Percentiles rank a stretch among this genome's conserved stretches.
Evolutionary conservation across 2,113 vertebrate species (phyloP).

Genomic region (Silurus glanis): DNA sequence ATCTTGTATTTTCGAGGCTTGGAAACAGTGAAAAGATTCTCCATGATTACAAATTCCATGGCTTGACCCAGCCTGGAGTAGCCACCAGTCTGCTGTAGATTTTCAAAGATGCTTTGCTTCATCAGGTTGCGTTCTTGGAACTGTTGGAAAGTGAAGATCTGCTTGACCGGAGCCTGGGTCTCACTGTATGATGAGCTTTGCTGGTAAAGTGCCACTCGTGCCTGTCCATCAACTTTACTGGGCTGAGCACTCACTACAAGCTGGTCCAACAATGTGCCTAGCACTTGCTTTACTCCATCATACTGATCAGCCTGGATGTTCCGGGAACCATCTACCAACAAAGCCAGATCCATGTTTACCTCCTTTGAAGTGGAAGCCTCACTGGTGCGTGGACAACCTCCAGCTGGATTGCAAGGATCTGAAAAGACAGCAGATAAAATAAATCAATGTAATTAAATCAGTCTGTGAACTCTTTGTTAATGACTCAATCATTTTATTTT

Average conservation of each 20-base stretch:
- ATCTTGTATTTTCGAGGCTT: slow-evolving; percentile 65
- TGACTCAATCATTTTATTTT: neutral
- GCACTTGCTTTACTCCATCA: slow-evolving; percentile 70
- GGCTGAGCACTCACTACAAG: slow-evolving; percentile 73
- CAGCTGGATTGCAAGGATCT: slow-evolving; percentile 77
- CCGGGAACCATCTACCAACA: slow-evolving; percentile 79
- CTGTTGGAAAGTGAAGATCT: slow-evolving; percentile 74
- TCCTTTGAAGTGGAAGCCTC: slow-evolving; percentile 50
- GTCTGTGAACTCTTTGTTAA: neutral
- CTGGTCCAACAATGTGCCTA: slow-evolving; percentile 74
- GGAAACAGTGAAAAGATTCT: slow-evolving; percentile 67
- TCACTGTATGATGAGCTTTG: slow-evolving; percentile 65
- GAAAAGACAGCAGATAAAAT: slow-evolving; percentile 26
- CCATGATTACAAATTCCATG: slow-evolving; percentile 73
- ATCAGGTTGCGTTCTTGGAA: slow-evolving; percentile 64
- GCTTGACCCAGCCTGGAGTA: slow-evolving; percentile 69
- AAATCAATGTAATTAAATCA: neutral
- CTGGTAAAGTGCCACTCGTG: slow-evolving; percentile 76
- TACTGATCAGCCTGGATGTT: slow-evolving; percentile 71
- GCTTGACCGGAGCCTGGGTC: slow-evolving; percentile 53
- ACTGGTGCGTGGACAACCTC: slow-evolving; percentile 59
- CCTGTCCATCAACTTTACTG: neutral
- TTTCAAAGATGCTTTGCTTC: slow-evolving; percentile 70
- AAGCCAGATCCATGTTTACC: slow-evolving; percentile 75
- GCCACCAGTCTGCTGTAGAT: slow-evolving; percentile 68